Conservation (phyloP, 30 jellyfish, hydroid and myxozoan genomes). For the Kudoa iwatai region DNA sequence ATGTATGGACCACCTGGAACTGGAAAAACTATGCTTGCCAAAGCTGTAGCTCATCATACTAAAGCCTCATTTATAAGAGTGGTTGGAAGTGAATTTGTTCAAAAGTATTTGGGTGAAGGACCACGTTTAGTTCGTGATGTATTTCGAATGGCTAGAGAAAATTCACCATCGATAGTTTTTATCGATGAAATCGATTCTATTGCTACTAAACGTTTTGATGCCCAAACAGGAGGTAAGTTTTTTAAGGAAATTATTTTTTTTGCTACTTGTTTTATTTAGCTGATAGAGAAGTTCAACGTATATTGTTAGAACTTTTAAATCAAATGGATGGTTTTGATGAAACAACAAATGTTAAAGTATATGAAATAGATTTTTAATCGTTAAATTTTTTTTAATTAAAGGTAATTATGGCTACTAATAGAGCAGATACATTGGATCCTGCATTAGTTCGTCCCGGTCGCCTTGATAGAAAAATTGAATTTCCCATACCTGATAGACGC, state of each 20-base stretch:
- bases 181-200: constrained; percentile 84
- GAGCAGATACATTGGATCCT: constrained; percentile 86
- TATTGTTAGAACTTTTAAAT: constrained; percentile 26
- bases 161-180: constrained; percentile 55
- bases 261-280: too few species aligned
- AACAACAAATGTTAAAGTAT: constrained; percentile 43
- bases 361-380: too few species aligned
- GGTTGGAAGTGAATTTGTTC: constrained; percentile 85
- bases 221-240: constrained; percentile 93
- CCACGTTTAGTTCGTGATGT: constrained; percentile 88
- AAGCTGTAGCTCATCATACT: constrained; percentile 90
- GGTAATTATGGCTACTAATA: constrained; percentile 84
- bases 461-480: constrained; percentile 54
- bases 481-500: constrained; percentile 83
- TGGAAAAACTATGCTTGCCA: constrained; percentile 84
- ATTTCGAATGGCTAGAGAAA: constrained; percentile 57
- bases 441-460: constrained; percentile 78
- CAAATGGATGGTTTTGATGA: constrained; percentile 96
- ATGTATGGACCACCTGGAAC: too few species aligned
- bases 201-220: constrained; percentile 81
- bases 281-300: constrained; percentile 75
- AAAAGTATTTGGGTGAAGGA: constrained; percentile 74
- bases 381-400: too few species aligned
- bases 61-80: constrained; percentile 58
- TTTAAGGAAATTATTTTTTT: too few species aligned